phyloP scores from a whole-genome alignment of 64 coral and sea anemone genomes.

The Stichodactyla helianthus region DNA sequence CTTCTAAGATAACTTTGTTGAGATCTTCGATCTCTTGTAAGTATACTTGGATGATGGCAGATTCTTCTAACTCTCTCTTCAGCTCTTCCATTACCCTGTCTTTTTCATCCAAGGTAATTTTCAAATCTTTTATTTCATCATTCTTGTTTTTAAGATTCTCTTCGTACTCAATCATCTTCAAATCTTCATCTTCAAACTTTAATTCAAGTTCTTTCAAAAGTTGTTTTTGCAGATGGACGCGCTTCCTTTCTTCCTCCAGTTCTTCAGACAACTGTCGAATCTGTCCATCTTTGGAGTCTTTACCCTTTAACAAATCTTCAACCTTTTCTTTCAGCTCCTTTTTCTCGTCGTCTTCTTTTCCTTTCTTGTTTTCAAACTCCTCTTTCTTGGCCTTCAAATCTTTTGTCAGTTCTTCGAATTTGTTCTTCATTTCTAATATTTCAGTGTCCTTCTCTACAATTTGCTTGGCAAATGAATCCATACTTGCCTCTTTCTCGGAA shows the following conservation, averaged over 20 bases:
- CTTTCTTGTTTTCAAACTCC: background rate
- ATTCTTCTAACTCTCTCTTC: conserved; percentile 42
- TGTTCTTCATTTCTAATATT: background rate
- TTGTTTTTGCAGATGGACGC: conserved; percentile 11
- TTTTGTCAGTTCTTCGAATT: conserved; percentile 38
- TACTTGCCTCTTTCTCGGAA: background rate
- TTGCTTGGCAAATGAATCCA: background rate
- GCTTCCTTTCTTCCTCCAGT: conserved; percentile 2
- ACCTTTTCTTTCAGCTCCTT: conserved; percentile 5
- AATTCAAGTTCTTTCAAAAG: conserved; percentile 25
- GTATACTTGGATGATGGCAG: conserved; percentile 28
- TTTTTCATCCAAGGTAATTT: conserved; percentile 32
- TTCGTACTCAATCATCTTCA: conserved; percentile 34
- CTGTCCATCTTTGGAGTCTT: background rate
- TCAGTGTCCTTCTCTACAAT: background rate
- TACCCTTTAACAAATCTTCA: background rate
- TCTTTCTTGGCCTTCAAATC: conserved; percentile 7
- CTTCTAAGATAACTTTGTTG: conserved; percentile 27
- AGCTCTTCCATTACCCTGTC: conserved; percentile 31
- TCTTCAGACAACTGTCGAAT: background rate
- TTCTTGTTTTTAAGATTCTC: conserved; percentile 26
- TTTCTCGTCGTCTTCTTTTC: conserved; percentile 35
- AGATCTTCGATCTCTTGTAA: conserved; percentile 29
- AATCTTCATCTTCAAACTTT: conserved; percentile 32
- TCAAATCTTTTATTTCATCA: conserved; percentile 18